These are phyloP conservation scores for Polyommatus iphigenia DNA, from an alignment of 2,888 invertebrate species.

Conservation along the genomic window DNA sequence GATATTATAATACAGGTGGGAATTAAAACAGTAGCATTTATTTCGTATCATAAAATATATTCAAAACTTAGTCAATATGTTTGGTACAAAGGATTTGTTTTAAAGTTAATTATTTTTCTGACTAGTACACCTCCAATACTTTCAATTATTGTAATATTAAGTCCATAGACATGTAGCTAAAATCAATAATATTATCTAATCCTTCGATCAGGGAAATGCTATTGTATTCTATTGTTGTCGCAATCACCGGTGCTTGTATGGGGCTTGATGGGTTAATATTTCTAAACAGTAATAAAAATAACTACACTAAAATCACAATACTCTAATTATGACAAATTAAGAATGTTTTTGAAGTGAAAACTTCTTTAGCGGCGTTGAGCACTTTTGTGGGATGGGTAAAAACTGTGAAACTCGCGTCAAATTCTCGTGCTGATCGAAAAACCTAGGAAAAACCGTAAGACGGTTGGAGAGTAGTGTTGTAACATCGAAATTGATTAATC, in stretches of 20 bases:
- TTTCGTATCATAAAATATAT: not conserved
- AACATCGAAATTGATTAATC: no score
- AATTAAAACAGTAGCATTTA: not conserved
- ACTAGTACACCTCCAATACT: not conserved
- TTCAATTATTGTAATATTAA: not conserved
- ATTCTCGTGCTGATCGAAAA: no score
- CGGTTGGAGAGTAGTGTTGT: no score
- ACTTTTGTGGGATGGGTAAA: no score
- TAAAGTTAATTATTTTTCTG: not conserved
- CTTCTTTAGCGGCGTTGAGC: no score
- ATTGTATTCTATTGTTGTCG: no score
- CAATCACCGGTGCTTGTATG: no score
- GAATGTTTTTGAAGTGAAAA: no score
- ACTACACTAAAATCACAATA: not conserved
- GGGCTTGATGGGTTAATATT: not conserved
- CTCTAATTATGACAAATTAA: not conserved
- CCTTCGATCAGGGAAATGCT: no score
- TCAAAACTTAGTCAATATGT: not conserved
- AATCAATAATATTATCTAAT: not conserved
- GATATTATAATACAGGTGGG: not conserved
- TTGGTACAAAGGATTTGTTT: slow-evolving; percentile 3
- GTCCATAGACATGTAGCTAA: not conserved
- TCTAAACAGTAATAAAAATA: not conserved
- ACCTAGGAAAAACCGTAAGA: no score
- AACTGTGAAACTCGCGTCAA: no score